phyloP scores from a whole-genome alignment of 2,113 vertebrate genomes.

The Puma concolor region DNA sequence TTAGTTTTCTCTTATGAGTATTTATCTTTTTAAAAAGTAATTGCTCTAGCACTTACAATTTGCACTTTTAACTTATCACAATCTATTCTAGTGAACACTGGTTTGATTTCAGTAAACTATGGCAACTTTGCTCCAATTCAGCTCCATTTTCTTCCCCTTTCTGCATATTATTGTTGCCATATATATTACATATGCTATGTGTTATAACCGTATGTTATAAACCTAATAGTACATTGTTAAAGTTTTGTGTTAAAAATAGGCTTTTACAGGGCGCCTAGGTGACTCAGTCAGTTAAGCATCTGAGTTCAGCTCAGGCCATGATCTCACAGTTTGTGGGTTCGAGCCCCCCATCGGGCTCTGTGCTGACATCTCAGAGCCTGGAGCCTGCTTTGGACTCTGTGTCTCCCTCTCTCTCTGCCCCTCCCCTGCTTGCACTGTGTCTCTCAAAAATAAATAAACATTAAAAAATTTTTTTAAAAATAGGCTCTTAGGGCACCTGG shows the following conservation, averaged over 20 bases:
- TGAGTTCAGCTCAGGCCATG: too few relatives aligned
- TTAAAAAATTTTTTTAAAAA: too few relatives aligned
- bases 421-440: too few relatives aligned
- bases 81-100: background rate
- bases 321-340: too few relatives aligned
- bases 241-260: background rate
- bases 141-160: background rate
- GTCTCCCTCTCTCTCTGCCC: too few relatives aligned
- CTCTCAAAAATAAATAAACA: too few relatives aligned
- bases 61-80: background rate
- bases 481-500: too few relatives aligned
- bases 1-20: background rate
- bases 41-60: background rate
- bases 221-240: background rate
- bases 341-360: too few relatives aligned
- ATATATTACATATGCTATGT: background rate
- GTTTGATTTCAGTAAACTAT: background rate
- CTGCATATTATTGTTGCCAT: background rate
- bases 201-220: background rate
- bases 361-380: too few relatives aligned
- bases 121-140: background rate
- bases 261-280: background rate
- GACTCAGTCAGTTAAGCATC: too few relatives aligned
- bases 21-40: background rate
- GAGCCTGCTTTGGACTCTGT: too few relatives aligned